phyloP scores from a whole-genome alignment of 2,113 vertebrate genomes.

The Physeter macrocephalus region DNA sequence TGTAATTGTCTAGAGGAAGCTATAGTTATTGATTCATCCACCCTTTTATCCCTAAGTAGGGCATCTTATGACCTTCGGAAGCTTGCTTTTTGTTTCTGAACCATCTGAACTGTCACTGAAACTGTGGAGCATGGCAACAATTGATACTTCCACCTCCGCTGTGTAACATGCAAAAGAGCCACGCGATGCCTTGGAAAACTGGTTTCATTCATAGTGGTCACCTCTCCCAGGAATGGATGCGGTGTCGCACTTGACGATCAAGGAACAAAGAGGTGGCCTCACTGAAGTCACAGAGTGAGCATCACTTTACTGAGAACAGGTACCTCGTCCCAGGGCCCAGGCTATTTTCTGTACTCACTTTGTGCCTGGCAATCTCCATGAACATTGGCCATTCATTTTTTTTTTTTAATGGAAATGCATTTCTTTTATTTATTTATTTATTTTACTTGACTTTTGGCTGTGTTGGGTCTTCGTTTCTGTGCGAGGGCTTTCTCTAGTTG shows the following conservation, averaged over 20 bases:
- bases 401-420: no score
- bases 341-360: neutral
- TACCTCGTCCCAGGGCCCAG: neutral
- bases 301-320: rapidly evolving
- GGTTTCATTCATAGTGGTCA: neutral
- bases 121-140: neutral
- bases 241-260: rapidly evolving
- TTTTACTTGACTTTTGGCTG: no score
- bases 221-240: neutral
- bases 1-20: neutral
- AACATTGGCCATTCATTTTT: neutral
- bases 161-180: neutral
- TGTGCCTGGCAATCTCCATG: neutral
- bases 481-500: no score
- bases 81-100: neutral
- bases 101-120: neutral
- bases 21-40: neutral
- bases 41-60: neutral
- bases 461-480: no score
- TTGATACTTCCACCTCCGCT: neutral
- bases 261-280: neutral
- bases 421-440: no score
- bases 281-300: neutral
- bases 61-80: neutral
- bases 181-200: rapidly evolving